Base-by-base conservation (phyloP, 1,140 invertebrate genomes). In the Parasteatoda tepidariorum region DNA sequence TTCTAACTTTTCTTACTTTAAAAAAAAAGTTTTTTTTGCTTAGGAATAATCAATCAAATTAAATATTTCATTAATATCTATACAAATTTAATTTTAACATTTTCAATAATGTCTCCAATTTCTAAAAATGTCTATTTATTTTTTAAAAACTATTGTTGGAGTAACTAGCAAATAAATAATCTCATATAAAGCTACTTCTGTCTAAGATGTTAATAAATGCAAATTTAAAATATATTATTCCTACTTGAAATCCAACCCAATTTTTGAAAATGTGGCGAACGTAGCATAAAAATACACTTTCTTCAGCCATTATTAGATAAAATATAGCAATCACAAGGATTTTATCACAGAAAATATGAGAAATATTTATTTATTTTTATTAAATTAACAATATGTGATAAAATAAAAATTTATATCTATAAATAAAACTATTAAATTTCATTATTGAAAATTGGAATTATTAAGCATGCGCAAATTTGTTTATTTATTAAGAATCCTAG, bases 211-310 rank as follows among this genome's bases (percentile, higher is more conserved):
- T 48, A 24, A 15, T 22, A 26, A 5, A 26, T n/a, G 11, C 13
- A 22, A 59, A 31, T 57, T 34, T 6, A 70, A 11, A 54, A 15
- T 13, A 24, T 3, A 54, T 59, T 57, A 26, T 26, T 22, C n/a
- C 62, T 66, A 78, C 74, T 54, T 66, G 74, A 54, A 78, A 78
- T 66, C 74, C 74, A 54, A n/a, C 11, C 74, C 74, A 78, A 28
- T n/a, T 38, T 66, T 33, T 78, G 13, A 78, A 66, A 48, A 31
- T 66, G 34, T 54, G 18, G 6, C 74, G 61, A 31, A 78, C 41
- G 54, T 78, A 78, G 3, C 31, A 22, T 18, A 78, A 18, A 78
- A 66, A 66, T 33, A 78, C 59, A 54, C 26, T 22, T n/a, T 54
- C 54, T 28, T 66, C 55, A 38, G 5, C 3, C 13, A 59, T 55